Percentiles rank a stretch among this genome's conserved stretches.
Conservation (phyloP, 2,797 vertebrate species). For the Myotis planiceps region DNA sequence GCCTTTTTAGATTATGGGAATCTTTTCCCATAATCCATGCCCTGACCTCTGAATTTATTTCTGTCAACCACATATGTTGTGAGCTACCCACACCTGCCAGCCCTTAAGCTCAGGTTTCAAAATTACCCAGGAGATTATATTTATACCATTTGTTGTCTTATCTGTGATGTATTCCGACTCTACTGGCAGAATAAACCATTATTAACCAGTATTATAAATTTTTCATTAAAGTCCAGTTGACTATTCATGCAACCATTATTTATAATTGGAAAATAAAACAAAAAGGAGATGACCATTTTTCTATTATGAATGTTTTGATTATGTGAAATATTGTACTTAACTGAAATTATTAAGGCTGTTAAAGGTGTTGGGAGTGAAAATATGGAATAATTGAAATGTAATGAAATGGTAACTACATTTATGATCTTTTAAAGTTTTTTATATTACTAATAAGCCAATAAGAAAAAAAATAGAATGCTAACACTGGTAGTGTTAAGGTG, state of each 20-base stretch:
- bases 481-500: background rate
- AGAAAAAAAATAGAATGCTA: background rate
- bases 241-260: background rate
- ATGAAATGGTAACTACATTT: background rate
- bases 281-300: background rate
- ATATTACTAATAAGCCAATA: background rate
- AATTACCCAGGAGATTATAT: no score
- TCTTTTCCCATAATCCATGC: background rate
- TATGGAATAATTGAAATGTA: background rate
- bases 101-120: background rate
- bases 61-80: background rate
- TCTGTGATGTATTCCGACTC: background rate
- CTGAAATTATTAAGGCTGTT: background rate
- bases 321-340: background rate
- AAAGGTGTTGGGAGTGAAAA: background rate
- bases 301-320: background rate
- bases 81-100: background rate
- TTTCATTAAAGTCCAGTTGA: background rate
- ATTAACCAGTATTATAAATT: background rate
- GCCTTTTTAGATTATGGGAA: background rate
- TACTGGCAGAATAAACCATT: background rate
- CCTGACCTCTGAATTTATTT: background rate
- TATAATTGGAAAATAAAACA: background rate
- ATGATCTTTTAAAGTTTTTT: background rate
- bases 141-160: background rate